These are phyloP conservation scores for Syrmaticus mikado DNA, from an alignment of 2,113 vertebrate genomes.

Conservation along the genomic window DNA sequence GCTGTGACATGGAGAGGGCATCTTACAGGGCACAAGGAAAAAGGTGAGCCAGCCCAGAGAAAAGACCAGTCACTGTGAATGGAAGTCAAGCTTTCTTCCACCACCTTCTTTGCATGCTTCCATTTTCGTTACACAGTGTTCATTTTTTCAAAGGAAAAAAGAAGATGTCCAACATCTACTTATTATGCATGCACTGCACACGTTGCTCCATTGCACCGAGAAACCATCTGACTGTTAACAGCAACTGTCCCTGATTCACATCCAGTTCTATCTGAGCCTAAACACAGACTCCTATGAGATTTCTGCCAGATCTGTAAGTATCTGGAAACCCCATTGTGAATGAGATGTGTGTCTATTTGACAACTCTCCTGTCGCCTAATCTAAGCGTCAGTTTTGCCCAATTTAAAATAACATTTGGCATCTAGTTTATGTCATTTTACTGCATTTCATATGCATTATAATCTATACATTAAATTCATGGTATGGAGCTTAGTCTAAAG, in stretches of 20 bases:
- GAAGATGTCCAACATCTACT: not conserved
- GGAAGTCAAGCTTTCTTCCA: not conserved
- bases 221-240: not conserved
- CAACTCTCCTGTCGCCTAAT: not conserved
- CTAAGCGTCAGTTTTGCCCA: not conserved
- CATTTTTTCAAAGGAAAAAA: not conserved
- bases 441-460: not conserved
- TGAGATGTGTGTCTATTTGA: not conserved
- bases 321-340: not conserved
- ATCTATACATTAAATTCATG: not conserved
- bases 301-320: not conserved
- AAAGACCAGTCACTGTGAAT: not conserved
- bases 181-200: fast-evolving
- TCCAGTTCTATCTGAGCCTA: not conserved
- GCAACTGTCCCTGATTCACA: not conserved
- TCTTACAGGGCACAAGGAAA: not conserved
- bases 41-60: not conserved
- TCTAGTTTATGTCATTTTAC: not conserved
- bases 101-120: not conserved
- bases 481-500: not conserved
- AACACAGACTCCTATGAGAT: not conserved
- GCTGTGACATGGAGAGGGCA: not conserved
- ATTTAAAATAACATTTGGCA: not conserved
- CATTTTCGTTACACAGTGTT: not conserved
- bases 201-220: not conserved